Evolutionary conservation across 2,888 invertebrate species (phyloP), one percentile per base, ranked within the genome.

Genomic region (Melieria omissa): DNA sequence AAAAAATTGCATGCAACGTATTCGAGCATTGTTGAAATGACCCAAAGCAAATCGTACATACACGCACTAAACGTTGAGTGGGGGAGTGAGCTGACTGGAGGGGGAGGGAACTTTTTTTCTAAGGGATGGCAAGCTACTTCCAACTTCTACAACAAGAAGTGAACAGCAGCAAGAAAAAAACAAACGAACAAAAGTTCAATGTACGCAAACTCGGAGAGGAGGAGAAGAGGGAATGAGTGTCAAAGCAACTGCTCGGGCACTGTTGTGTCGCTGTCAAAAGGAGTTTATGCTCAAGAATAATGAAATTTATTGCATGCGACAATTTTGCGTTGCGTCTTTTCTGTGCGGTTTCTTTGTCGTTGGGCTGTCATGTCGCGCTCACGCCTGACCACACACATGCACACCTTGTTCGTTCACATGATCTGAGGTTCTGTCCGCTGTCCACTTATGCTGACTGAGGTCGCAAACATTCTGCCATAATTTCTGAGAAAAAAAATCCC

Each of bases 271-370:
- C 29, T 62, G 69, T 69, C 69, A 62, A 62, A 67, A 55, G 62
- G 62, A 69, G 63, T 69, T 69, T 69, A 69, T 69, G 55, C 55
- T 54, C 52, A 6, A 63, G 52, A 62, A 62, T 46, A 69, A 62
- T 69, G 63, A 69, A 69, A 63, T 69, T 69, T 69, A 69, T 62
- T 62, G 62, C 67, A 67, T 52, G 61, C 61, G 9, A 49, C 67
- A 52, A 47, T 67, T 5, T 42, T 65, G 8, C 52, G 16, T 67
- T 61, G 49, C 46, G 58, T 16, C 49, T 4, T 57, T 57, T 49
- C 58, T 67, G 29, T 29, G 29, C 29, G 29, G 29, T 29, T 29
- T 29, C 29, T 29, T 29, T 29, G 29, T 3, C 29, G 29, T 29
- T 29, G 29, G 29, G 29, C 29, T 2, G 29, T 29, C 29, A 29